Conservation (phyloP, 2,113 vertebrate species). For the Danio rerio region DNA sequence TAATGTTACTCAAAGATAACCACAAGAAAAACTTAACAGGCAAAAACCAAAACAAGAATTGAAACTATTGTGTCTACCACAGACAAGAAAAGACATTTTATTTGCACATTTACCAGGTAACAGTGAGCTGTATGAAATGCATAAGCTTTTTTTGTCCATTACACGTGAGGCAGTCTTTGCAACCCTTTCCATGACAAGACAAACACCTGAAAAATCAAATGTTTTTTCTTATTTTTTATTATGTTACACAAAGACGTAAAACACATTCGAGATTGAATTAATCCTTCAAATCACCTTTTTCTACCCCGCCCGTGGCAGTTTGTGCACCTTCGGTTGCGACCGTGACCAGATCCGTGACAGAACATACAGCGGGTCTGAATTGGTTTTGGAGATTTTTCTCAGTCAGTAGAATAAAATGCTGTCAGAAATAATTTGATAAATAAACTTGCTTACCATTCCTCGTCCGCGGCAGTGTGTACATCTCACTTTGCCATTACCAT, state of each 20-base stretch:
- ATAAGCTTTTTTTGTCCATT: conserved; percentile 74
- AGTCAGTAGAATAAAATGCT: neutral
- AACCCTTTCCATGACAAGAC: conserved; percentile 74
- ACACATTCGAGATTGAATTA: neutral
- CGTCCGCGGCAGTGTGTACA: conserved; percentile 68
- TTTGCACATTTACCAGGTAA: conserved; percentile 69
- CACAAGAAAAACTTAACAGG: neutral
- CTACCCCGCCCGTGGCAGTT: conserved; percentile 71
- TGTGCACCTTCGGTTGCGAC: conserved; percentile 62
- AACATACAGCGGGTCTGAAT: conserved; percentile 69
- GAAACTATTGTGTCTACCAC: neutral
- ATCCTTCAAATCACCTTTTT: conserved; percentile 59
- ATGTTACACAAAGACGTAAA: neutral
- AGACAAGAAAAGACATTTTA: neutral
- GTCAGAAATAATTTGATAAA: neutral
- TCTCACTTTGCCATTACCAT: conserved; percentile 69
- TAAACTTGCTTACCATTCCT: conserved; percentile 69
- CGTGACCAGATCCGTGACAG: conserved; percentile 67
- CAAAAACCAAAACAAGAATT: neutral
- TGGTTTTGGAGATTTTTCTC: neutral
- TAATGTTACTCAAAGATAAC: neutral
- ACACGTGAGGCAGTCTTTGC: conserved; percentile 70
- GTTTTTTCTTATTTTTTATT: neutral
- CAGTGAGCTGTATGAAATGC: conserved; percentile 77
- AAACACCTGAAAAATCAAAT: conserved; percentile 67